Percentiles rank a stretch among this genome's conserved stretches.
Conservation (phyloP, 2,113 vertebrate species). For the Gymnocephalus cernua region DNA sequence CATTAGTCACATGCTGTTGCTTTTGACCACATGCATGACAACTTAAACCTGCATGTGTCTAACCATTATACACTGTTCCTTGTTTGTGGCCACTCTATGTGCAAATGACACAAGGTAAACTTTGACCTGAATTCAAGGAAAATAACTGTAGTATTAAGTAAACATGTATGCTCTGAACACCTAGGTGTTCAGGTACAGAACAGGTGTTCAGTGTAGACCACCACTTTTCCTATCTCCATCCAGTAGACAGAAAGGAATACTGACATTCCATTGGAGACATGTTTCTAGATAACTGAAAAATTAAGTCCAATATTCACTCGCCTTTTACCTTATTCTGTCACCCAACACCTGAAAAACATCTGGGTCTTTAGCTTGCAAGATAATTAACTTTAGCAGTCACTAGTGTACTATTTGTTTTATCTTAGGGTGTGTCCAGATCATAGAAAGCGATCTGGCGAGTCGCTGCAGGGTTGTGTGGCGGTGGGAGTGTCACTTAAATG, state of each 20-base stretch:
- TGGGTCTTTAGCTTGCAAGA: neutral
- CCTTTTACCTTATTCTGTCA: neutral
- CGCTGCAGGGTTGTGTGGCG: no score
- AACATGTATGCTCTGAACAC: neutral
- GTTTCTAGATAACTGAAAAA: neutral
- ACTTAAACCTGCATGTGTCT: neutral
- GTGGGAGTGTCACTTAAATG: no score
- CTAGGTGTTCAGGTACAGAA: neutral
- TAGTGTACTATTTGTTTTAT: neutral
- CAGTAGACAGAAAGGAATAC: neutral
- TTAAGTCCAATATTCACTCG: neutral
- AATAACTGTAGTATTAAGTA: neutral
- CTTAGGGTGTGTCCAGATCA: no score
- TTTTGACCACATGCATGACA: slow-evolving; percentile 17
- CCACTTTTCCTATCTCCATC: neutral
- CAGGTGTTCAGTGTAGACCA: neutral
- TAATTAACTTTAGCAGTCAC: neutral
- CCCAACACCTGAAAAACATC: neutral
- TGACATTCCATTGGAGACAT: neutral
- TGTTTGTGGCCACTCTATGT: neutral
- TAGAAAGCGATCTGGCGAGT: no score
- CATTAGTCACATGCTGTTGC: slow-evolving; percentile 28
- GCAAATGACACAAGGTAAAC: neutral
- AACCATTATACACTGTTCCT: slow-evolving; percentile 36
- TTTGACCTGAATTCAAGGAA: slow-evolving; percentile 8